These are phyloP conservation scores for Scolanthus callimorphus DNA, from an alignment of 92 coral and sea anemone species.

Conservation along the genomic window DNA sequence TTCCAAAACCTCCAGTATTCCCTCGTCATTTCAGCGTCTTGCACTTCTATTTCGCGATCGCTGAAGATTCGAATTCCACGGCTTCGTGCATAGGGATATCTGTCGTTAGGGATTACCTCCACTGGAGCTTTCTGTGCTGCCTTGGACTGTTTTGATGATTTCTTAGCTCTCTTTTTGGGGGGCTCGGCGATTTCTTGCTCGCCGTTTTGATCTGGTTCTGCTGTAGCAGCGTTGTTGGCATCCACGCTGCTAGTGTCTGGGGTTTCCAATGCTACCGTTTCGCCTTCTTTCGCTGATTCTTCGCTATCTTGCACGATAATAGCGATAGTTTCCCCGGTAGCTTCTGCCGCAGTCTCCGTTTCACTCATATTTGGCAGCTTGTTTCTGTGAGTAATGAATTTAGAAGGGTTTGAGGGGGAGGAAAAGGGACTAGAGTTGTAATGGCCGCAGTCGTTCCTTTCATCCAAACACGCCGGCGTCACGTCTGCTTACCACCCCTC, in stretches of 20 bases:
- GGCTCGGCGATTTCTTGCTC: slow-evolving; percentile 43
- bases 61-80: slow-evolving; percentile 94
- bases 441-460: background rate
- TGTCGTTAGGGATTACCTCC: slow-evolving; percentile 46
- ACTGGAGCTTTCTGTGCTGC: slow-evolving; percentile 15
- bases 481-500: slow-evolving; percentile 35
- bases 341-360: slow-evolving; percentile 18
- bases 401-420: slow-evolving; percentile 1
- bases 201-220: slow-evolving; percentile 17
- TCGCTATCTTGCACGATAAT: slow-evolving; percentile 9
- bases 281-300: slow-evolving; percentile 19
- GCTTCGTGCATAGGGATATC: slow-evolving; percentile 81
- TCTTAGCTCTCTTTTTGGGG: slow-evolving; percentile 14
- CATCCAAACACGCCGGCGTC: slow-evolving; percentile 11
- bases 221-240: slow-evolving; percentile 13
- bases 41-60: slow-evolving; percentile 94
- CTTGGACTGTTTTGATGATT: slow-evolving; percentile 26
- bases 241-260: slow-evolving; percentile 8
- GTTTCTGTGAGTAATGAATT: background rate
- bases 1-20: slow-evolving; percentile 99
- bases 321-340: slow-evolving; percentile 1
- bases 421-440: slow-evolving; percentile 3
- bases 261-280: slow-evolving; percentile 9
- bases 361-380: slow-evolving; percentile 20
- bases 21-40: slow-evolving; percentile 97